These are phyloP conservation scores for Melanostoma mellinum DNA, from an alignment of 2,888 invertebrate genomes.

Conservation along the genomic window DNA sequence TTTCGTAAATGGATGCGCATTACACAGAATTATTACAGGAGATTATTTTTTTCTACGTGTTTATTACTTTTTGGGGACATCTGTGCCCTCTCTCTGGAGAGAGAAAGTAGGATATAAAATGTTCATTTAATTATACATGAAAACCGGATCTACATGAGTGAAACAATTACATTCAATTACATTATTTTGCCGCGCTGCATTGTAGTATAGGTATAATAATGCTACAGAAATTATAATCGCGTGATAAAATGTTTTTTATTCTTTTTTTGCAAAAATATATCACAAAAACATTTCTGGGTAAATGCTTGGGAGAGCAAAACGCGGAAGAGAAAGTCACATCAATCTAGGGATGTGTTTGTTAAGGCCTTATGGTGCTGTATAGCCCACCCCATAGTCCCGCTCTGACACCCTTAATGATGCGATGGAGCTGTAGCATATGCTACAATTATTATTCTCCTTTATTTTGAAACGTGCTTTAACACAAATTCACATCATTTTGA, in stretches of 20 bases:
- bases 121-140: constrained; percentile 65
- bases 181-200: constrained; percentile 17
- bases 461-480: constrained; percentile 70
- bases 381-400: neutral
- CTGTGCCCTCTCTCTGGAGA: constrained; percentile 44
- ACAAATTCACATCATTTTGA: constrained; percentile 73
- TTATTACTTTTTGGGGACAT: constrained; percentile 68
- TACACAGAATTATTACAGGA: constrained; percentile 65
- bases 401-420: constrained; percentile 46
- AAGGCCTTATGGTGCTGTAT: constrained; percentile 28
- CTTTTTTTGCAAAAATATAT: constrained; percentile 26
- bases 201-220: constrained; percentile 22
- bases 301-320: constrained; percentile 28
- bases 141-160: constrained; percentile 47
- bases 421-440: constrained; percentile 50
- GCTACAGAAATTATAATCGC: constrained; percentile 53
- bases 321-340: constrained; percentile 37
- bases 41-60: constrained; percentile 70
- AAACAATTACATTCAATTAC: constrained; percentile 64
- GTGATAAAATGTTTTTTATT: constrained; percentile 38
- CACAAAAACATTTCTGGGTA: constrained; percentile 33
- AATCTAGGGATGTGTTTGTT: constrained; percentile 18
- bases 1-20: constrained; percentile 63
- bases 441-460: constrained; percentile 72
- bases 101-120: constrained; percentile 43